These are phyloP conservation scores for Temnothorax unifasciatus DNA, from an alignment of 2,888 invertebrate species.

Conservation along the genomic window DNA sequence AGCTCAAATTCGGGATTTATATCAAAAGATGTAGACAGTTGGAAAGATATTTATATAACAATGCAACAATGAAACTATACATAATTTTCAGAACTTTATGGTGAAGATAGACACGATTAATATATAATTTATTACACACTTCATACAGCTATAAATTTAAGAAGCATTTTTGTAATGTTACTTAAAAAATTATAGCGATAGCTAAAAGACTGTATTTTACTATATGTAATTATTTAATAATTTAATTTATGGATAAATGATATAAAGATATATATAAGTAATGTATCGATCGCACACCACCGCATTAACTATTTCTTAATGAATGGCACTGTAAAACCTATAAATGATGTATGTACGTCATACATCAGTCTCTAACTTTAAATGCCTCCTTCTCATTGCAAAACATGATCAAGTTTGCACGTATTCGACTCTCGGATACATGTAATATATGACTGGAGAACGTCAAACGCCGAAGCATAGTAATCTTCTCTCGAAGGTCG, in stretches of 20 bases:
- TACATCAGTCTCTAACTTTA: constrained; percentile 16
- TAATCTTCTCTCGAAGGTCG: constrained; percentile 47
- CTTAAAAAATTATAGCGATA: not conserved
- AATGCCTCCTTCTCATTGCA: constrained; percentile 10
- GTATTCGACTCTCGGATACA: constrained; percentile 15
- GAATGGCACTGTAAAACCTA: not conserved
- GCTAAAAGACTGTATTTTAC: not conserved
- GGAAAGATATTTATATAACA: not conserved
- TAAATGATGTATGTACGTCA: not conserved
- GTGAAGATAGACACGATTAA: not conserved
- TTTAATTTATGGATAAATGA: not conserved
- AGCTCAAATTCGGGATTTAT: not conserved
- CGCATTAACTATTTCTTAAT: not conserved
- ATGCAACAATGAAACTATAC: not conserved
- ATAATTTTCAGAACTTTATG: not conserved
- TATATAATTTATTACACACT: not conserved
- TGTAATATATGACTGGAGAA: constrained; percentile 36
- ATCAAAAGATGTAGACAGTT: not conserved
- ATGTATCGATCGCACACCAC: not conserved
- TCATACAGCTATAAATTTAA: not conserved
- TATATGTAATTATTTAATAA: not conserved
- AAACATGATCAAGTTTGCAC: constrained; percentile 26
- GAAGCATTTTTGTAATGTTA: not conserved
- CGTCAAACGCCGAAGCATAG: constrained; percentile 40
- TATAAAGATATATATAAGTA: not conserved